Conservation (phyloP, 2,888 invertebrate genomes). For the Saturnia pavonia region DNA sequence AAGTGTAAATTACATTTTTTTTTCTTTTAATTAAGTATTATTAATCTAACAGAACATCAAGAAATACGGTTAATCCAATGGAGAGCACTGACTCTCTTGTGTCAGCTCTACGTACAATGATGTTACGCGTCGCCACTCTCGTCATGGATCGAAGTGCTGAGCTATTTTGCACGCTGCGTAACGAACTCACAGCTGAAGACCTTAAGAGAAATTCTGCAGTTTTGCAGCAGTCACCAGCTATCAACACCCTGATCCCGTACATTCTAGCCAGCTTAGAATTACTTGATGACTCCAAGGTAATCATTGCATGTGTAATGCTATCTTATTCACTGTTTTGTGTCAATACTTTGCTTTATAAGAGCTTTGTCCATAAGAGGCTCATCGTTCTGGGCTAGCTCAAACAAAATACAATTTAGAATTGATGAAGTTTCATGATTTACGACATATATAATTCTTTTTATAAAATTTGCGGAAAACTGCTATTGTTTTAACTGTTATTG, state of each 20-base stretch:
- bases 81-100: conserved; percentile 56
- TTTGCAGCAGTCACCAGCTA: conserved; percentile 76
- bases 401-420: background rate
- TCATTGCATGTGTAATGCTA: background rate
- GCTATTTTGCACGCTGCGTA: conserved; percentile 88
- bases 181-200: conserved; percentile 81
- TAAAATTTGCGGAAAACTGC: too few relatives aligned
- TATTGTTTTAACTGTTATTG: too few relatives aligned
- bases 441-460: too few relatives aligned
- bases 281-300: conserved; percentile 90
- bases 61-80: conserved; percentile 34
- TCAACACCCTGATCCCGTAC: conserved; percentile 91
- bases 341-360: too few relatives aligned
- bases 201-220: conserved; percentile 57
- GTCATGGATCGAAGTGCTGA: conserved; percentile 90
- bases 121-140: conserved; percentile 88
- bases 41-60: conserved; percentile 6
- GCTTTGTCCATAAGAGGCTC: too few relatives aligned
- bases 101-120: conserved; percentile 65
- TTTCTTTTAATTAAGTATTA: background rate
- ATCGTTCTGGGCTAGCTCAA: background rate
- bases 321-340: too few relatives aligned
- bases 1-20: too few relatives aligned
- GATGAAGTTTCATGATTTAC: too few relatives aligned
- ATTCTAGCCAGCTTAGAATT: conserved; percentile 93